A percentile compares a stretch with the other conserved stretches of the same genome.
Conservation (phyloP, 2,797 vertebrate genomes). For the Limnodromus scolopaceus region DNA sequence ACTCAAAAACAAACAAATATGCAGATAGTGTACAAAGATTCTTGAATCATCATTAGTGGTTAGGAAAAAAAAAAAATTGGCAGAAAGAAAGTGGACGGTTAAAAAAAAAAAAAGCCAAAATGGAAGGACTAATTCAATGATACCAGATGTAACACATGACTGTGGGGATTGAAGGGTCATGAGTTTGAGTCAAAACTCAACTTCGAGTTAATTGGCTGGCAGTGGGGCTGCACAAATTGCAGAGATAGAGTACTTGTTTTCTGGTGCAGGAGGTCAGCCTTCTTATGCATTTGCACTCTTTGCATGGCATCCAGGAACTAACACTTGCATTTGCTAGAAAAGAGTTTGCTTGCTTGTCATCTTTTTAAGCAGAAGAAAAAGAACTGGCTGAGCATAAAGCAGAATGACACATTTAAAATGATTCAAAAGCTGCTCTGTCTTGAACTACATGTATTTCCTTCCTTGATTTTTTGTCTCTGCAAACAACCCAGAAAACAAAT, state of each 20-base stretch:
- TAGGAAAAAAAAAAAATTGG: conserved; percentile 43
- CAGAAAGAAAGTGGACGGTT: conserved; percentile 49
- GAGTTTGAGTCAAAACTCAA: conserved; percentile 80
- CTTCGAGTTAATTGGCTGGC: conserved; percentile 77
- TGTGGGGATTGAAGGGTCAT: conserved; percentile 72
- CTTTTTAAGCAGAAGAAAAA: conserved; percentile 55
- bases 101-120: conserved; percentile 49
- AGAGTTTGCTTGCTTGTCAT: conserved; percentile 65
- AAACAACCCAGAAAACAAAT: conserved; percentile 45
- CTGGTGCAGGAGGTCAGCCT: conserved; percentile 42
- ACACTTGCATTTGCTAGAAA: conserved; percentile 52
- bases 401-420: conserved; percentile 50
- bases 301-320: conserved; percentile 61
- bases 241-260: conserved; percentile 68
- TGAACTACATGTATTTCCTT: conserved; percentile 49
- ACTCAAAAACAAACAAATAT: conserved; percentile 73
- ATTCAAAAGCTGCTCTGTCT: conserved; percentile 58
- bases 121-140: conserved; percentile 71
- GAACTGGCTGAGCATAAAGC: conserved; percentile 62
- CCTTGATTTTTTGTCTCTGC: conserved; percentile 21
- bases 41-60: conserved; percentile 65
- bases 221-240: conserved; percentile 70
- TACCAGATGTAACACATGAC: conserved; percentile 66
- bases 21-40: conserved; percentile 69
- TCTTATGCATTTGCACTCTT: conserved; percentile 47